Conservation (phyloP, 64 coral and sea anemone genomes). For the Catalaphyllia jardinei region DNA sequence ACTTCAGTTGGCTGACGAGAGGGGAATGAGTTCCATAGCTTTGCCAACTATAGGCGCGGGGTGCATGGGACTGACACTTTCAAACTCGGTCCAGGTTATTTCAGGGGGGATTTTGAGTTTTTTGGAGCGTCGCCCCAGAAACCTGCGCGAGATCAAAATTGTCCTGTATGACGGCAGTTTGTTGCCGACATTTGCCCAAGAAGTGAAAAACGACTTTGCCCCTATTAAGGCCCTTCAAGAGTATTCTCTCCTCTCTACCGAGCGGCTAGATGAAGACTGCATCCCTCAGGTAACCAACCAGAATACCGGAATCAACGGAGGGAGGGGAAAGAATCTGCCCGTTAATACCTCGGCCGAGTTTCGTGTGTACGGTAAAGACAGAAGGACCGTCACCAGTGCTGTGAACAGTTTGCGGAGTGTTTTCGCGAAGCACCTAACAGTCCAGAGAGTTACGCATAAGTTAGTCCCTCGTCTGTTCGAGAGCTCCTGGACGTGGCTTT, state of each 20-base stretch:
- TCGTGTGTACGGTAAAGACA: conserved; percentile 23
- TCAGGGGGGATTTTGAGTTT: conserved; percentile 21
- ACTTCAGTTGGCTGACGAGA: conserved; percentile 8
- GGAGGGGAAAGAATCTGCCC: not conserved
- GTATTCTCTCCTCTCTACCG: not conserved
- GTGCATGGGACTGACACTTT: not conserved
- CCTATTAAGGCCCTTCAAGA: conserved; percentile 1
- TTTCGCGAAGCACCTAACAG: not conserved
- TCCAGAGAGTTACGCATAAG: not conserved
- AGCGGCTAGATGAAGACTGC: not conserved
- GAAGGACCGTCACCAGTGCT: not conserved
- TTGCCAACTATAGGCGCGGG: conserved; percentile 13
- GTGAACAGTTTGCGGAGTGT: not conserved
- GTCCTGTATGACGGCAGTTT: not conserved
- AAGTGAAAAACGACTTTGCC: not conserved
- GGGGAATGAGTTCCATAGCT: conserved; percentile 22
- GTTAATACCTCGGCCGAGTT: not conserved
- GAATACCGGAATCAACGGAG: not conserved
- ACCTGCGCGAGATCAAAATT: conserved; percentile 1
- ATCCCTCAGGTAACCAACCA: not conserved
- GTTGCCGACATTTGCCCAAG: not conserved
- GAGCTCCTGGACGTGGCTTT: not conserved
- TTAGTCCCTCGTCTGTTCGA: not conserved
- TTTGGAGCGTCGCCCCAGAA: not conserved
- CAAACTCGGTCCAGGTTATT: conserved; percentile 1